Conservation (phyloP, 2,797 vertebrate genomes). For the Propithecus perrieri region DNA sequence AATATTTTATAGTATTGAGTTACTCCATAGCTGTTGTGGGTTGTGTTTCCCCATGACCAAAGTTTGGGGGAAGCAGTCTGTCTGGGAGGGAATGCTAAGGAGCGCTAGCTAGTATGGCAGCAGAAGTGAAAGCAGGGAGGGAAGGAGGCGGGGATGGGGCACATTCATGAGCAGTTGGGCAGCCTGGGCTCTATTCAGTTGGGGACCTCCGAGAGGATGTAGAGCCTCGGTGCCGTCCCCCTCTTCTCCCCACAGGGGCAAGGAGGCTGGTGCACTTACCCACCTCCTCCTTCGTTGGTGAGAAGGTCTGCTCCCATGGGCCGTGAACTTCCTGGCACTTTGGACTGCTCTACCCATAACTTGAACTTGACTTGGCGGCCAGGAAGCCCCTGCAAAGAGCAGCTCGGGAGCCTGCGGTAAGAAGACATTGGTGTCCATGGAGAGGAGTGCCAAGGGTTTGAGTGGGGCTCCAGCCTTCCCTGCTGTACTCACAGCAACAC, state of each 20-base stretch:
- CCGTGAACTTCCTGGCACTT: not conserved
- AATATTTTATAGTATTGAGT: not conserved
- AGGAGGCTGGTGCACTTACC: not conserved
- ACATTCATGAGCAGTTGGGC: not conserved
- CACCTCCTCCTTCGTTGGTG: not conserved
- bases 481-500: not conserved
- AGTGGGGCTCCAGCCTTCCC: not conserved
- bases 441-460: not conserved
- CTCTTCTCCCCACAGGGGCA: no score
- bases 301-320: not conserved
- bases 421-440: not conserved
- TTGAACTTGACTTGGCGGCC: not conserved
- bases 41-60: not conserved
- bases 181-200: not conserved
- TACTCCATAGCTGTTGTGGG: not conserved
- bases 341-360: not conserved
- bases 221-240: not conserved
- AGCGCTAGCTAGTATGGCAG: not conserved
- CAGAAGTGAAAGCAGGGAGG: not conserved
- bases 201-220: not conserved
- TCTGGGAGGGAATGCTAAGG: not conserved
- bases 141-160: not conserved
- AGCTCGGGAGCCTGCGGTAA: no score
- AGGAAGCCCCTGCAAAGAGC: not conserved
- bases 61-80: not conserved